Evolutionary conservation across 2,113 vertebrate species (phyloP).

Genomic region (Gopherus flavomarginatus): DNA sequence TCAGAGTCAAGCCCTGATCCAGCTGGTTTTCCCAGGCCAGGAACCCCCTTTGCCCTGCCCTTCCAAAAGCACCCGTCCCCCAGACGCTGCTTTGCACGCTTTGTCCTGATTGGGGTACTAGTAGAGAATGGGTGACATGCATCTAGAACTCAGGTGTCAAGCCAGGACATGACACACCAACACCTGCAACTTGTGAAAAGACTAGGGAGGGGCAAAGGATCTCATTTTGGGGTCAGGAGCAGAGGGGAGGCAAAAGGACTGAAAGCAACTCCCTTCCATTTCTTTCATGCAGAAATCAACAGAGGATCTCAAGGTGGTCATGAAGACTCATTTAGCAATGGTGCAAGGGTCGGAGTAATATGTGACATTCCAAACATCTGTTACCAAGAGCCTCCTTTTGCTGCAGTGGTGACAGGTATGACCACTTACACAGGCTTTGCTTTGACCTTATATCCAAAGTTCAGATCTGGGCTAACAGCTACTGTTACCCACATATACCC

Average conservation of each 20-base stretch:
- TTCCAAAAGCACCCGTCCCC: not conserved
- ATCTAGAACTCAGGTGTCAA: not conserved
- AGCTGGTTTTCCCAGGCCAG: not conserved
- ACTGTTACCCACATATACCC: too few relatives aligned
- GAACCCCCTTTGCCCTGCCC: not conserved
- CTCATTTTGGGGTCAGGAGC: not conserved
- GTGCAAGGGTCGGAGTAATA: not conserved
- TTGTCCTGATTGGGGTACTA: not conserved
- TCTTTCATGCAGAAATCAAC: not conserved
- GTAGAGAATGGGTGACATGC: not conserved
- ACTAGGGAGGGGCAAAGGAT: not conserved
- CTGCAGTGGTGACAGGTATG: fast-evolving
- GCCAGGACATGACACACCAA: not conserved
- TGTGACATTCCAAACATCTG: not conserved
- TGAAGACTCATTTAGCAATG: not conserved
- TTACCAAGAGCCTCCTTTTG: not conserved
- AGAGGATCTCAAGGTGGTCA: not conserved
- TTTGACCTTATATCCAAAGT: not conserved
- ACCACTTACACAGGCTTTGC: not conserved
- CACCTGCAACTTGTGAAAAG: not conserved
- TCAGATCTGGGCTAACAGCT: not conserved
- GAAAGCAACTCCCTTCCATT: fast-evolving
- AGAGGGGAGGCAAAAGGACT: not conserved
- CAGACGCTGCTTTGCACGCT: not conserved
- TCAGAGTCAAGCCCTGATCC: not conserved